These are phyloP conservation scores for Micrastur ruficollis DNA, from an alignment of 2,797 vertebrate species.

Conservation along the genomic window DNA sequence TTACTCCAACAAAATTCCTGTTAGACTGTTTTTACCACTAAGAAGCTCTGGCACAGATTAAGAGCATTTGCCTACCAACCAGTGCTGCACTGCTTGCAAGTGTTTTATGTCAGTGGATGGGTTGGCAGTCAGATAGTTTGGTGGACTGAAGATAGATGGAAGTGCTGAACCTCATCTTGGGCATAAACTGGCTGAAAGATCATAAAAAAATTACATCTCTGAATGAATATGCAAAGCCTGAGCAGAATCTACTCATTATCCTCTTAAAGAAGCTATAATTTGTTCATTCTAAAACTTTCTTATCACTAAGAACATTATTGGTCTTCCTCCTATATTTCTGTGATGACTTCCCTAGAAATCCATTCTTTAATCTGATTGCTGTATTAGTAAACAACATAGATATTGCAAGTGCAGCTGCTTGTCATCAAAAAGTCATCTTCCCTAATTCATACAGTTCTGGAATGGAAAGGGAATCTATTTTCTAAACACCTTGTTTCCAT, in stretches of 20 bases:
- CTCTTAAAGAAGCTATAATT: neutral
- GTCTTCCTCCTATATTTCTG: neutral
- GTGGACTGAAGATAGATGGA: neutral
- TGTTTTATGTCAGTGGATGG: neutral
- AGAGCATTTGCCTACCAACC: neutral
- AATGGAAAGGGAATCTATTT: neutral
- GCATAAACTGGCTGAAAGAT: neutral
- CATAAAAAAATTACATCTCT: neutral
- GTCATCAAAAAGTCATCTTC: neutral
- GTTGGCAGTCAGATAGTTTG: neutral
- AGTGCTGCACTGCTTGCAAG: neutral
- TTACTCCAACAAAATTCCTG: neutral
- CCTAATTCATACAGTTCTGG: neutral
- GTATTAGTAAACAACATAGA: neutral
- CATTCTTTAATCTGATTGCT: neutral
- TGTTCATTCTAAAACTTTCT: neutral
- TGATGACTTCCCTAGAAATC: neutral
- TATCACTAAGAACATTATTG: neutral
- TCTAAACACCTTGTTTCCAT: neutral
- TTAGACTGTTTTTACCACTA: neutral
- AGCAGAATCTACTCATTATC: neutral
- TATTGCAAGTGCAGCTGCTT: neutral
- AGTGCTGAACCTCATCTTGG: neutral
- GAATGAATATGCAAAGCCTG: neutral
- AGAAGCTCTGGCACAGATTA: neutral